Conservation (phyloP, 2,113 vertebrate genomes). For the Catharus minimus region DNA sequence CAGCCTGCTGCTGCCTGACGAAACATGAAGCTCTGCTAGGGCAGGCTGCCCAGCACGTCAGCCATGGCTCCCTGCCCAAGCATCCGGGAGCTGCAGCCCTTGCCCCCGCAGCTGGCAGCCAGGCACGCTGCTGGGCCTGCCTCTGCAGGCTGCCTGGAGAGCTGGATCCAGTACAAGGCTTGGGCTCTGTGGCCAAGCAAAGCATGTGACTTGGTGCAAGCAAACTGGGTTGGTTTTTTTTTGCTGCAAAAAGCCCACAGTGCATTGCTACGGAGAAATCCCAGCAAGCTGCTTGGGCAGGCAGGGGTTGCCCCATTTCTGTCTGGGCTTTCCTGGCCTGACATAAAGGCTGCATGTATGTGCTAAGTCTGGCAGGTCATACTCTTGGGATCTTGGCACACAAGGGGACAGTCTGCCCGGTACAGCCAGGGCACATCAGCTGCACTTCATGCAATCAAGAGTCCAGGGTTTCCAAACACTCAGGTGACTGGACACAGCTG, state of each 20-base stretch:
- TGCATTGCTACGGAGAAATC: not conserved
- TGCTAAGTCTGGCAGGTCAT: not conserved
- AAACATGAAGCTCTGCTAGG: fast-evolving
- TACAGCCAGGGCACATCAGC: not conserved
- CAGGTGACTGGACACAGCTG: not conserved
- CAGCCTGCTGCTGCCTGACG: not conserved
- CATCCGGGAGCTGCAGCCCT: not conserved
- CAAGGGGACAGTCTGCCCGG: not conserved
- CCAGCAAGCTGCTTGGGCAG: not conserved
- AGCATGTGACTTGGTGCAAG: not conserved
- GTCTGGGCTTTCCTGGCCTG: conserved; percentile 21
- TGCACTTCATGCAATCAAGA: not conserved
- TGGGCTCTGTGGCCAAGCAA: not conserved
- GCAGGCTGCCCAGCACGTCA: not conserved
- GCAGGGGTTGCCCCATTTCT: conserved; percentile 7
- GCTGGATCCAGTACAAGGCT: fast-evolving
- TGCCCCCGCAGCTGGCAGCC: not conserved
- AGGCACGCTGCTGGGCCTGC: not conserved
- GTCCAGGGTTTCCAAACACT: conserved; percentile 25
- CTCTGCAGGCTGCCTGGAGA: not conserved
- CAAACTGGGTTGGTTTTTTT: not conserved
- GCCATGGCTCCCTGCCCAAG: not conserved
- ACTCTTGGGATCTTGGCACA: fast-evolving
- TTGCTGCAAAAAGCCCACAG: not conserved
- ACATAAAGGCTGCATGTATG: not conserved